These are phyloP conservation scores for Rhinopomastus cyanomelas DNA, from an alignment of 2,113 vertebrate species.

Conservation along the genomic window DNA sequence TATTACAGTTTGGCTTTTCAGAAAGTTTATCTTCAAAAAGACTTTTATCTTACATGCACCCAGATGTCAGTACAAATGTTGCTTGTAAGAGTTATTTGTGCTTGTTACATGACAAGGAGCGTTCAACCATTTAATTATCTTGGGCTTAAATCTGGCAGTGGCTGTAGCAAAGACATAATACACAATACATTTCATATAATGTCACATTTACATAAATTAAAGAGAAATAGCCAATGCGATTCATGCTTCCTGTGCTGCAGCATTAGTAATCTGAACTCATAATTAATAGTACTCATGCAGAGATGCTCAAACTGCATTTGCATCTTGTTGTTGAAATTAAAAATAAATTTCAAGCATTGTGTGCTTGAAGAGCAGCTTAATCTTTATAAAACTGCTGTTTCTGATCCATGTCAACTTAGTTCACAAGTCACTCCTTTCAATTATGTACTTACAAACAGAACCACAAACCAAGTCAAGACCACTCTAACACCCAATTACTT, in stretches of 20 bases:
- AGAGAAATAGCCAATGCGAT: not conserved
- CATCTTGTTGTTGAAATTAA: not conserved
- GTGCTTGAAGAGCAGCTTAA: not conserved
- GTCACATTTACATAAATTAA: not conserved
- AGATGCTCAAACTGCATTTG: not conserved
- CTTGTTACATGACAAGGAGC: not conserved
- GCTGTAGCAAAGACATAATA: not conserved
- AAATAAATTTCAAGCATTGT: not conserved
- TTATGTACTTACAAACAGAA: not conserved
- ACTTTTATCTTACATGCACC: not conserved
- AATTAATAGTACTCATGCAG: not conserved
- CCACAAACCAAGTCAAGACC: not conserved
- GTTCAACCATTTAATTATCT: not conserved
- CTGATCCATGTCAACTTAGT: not conserved
- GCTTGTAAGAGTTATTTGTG: not conserved
- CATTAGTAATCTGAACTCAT: conserved; percentile 31
- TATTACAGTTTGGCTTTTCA: not conserved
- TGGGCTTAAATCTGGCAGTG: not conserved
- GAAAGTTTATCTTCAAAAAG: not conserved
- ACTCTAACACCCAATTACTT: not conserved
- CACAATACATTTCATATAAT: not conserved
- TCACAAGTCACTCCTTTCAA: not conserved
- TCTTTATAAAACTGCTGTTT: not conserved
- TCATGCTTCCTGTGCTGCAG: not conserved
- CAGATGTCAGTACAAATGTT: not conserved